A percentile compares a stretch with the other conserved stretches of the same genome.
Evolutionary conservation across 2,888 invertebrate species (phyloP).

Genomic region (Polyploca ridens): DNA sequence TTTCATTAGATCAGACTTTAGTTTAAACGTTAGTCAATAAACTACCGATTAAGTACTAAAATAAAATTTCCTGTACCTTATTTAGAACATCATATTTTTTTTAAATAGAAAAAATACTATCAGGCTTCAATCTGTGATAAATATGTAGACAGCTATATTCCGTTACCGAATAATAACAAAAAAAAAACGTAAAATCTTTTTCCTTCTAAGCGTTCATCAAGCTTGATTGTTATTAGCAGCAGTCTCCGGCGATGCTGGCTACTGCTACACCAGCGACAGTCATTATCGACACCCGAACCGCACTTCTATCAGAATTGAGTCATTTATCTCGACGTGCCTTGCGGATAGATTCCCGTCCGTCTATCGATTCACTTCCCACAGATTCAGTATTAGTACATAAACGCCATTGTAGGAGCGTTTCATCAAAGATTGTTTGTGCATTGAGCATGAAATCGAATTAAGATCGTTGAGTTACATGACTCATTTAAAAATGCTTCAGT

Average conservation of each 20-base stretch:
- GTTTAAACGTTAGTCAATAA: no score
- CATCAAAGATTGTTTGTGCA: slow-evolving; percentile 32
- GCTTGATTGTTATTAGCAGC: slow-evolving; percentile 42
- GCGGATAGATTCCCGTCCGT: slow-evolving; percentile 13
- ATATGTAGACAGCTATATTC: no score
- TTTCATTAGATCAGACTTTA: no score
- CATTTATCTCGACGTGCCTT: slow-evolving; percentile 47
- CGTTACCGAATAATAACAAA: background rate
- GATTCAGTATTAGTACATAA: slow-evolving; percentile 20
- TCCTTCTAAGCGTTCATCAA: slow-evolving; percentile 33
- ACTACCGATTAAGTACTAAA: no score
- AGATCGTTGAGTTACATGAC: slow-evolving; percentile 27
- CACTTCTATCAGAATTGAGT: slow-evolving; percentile 45
- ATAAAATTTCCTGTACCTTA: no score
- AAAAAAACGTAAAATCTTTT: slow-evolving; percentile 16
- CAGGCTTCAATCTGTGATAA: no score
- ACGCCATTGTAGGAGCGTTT: slow-evolving; percentile 23
- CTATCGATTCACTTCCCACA: slow-evolving; percentile 21
- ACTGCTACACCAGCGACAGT: slow-evolving; percentile 26
- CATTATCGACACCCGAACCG: slow-evolving; percentile 41
- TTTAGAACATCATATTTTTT: no score
- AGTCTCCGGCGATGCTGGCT: slow-evolving; percentile 16
- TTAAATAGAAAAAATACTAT: no score
- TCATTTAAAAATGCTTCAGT: slow-evolving; percentile 26
- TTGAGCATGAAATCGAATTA: slow-evolving; percentile 40